Percentiles rank a stretch among this genome's conserved stretches.
Conservation (phyloP, 2,797 vertebrate genomes). For the Naso thynnoides region DNA sequence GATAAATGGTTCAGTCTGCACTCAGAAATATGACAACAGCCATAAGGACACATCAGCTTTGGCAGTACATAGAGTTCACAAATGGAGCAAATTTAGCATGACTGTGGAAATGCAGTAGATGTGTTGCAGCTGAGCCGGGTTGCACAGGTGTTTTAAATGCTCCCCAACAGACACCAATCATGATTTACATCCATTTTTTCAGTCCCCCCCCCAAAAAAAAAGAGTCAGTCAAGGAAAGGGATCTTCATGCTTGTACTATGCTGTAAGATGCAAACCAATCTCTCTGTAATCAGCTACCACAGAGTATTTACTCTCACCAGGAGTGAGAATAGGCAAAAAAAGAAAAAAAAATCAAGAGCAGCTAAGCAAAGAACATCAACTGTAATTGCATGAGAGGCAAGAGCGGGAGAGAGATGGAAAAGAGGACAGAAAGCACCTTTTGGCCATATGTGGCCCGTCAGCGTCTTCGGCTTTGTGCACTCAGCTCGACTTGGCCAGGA, state of each 20-base stretch:
- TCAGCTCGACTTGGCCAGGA: constrained; percentile 42
- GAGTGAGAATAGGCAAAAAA: neutral
- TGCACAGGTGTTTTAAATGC: constrained; percentile 3
- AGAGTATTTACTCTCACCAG: neutral
- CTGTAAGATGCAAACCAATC: constrained; percentile 32
- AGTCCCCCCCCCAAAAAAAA: constrained; percentile 18
- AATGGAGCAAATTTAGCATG: constrained; percentile 7
- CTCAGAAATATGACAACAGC: neutral
- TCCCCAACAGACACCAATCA: neutral
- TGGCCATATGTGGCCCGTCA: constrained; percentile 48
- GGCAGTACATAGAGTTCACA: neutral
- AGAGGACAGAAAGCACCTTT: constrained; percentile 55
- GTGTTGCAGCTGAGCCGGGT: neutral
- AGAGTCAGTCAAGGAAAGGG: constrained; percentile 9
- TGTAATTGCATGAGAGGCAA: constrained; percentile 22
- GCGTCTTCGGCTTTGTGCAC: constrained; percentile 46
- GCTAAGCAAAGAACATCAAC: constrained; percentile 34
- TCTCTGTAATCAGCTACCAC: constrained; percentile 13
- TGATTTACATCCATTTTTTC: constrained; percentile 6
- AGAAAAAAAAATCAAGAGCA: neutral
- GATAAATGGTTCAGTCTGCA: constrained; percentile 28
- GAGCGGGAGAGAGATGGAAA: constrained; percentile 16
- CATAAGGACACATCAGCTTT: constrained; percentile 1
- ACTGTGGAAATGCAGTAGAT: constrained; percentile 4
- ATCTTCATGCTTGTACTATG: neutral